A percentile compares a stretch with the other conserved stretches of the same genome.
Conservation (phyloP, 2,113 vertebrate genomes). For the Phaetusa simplex region DNA sequence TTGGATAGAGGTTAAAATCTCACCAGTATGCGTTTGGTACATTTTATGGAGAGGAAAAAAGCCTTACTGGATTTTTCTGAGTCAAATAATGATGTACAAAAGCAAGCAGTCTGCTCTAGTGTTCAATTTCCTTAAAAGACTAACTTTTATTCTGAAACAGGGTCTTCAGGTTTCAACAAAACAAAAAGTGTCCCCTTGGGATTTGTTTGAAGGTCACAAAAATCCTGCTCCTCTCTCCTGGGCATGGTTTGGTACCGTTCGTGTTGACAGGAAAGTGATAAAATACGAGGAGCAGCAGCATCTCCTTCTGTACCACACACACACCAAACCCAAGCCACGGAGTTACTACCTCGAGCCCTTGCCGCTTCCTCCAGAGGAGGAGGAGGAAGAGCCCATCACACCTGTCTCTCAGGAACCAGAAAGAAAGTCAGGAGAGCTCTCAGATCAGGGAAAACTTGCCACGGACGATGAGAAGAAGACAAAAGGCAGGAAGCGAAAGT, state of each 20-base stretch:
- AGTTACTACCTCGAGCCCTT: conserved; percentile 79
- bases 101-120: neutral
- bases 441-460: conserved; percentile 64
- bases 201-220: conserved; percentile 77
- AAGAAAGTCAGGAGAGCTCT: conserved; percentile 70
- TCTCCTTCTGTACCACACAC: conserved; percentile 76
- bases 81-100: neutral
- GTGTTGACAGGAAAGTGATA: conserved; percentile 69
- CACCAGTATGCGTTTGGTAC: neutral
- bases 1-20: neutral
- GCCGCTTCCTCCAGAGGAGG: conserved; percentile 76
- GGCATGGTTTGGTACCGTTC: conserved; percentile 77
- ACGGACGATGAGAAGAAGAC: conserved; percentile 71
- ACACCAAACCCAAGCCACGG: conserved; percentile 72
- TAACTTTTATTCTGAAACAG: conserved; percentile 43
- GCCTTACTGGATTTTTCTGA: neutral
- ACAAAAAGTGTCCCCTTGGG: conserved; percentile 79
- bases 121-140: neutral
- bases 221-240: conserved; percentile 79
- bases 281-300: conserved; percentile 77
- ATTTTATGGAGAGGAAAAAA: neutral
- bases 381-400: conserved; percentile 72
- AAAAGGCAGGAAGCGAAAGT: conserved; percentile 75
- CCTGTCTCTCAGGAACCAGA: conserved; percentile 75
- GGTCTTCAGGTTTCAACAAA: conserved; percentile 79